Conservation (phyloP, 2,113 vertebrate genomes). For the Ageneiosus marmoratus region DNA sequence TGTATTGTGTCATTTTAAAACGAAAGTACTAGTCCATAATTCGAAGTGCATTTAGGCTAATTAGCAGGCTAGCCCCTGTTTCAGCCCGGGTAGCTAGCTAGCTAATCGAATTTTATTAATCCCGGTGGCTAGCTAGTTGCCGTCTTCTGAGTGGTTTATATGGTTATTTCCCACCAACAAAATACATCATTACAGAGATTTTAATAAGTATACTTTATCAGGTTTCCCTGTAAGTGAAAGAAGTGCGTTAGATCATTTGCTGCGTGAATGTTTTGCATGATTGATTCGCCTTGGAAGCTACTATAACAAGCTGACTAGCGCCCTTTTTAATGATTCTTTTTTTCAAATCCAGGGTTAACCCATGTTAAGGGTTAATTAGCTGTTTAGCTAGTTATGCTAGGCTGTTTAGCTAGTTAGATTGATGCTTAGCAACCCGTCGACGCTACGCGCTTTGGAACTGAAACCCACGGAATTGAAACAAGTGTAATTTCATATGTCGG, state of each 20-base stretch:
- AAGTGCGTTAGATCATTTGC: background rate
- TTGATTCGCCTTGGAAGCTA: background rate
- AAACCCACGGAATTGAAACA: background rate
- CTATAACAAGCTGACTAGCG: background rate
- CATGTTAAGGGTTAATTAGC: background rate
- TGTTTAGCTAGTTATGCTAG: background rate
- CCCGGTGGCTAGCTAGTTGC: background rate
- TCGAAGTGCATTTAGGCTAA: background rate
- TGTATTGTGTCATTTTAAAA: background rate
- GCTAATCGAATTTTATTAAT: slow-evolving; percentile 27
- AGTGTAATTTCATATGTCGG: background rate
- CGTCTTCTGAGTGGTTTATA: too few relatives aligned
- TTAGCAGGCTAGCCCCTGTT: background rate
- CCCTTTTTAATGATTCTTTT: too few relatives aligned
- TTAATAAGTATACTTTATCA: background rate
- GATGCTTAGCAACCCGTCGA: slow-evolving; percentile 9
- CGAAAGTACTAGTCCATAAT: too few relatives aligned
- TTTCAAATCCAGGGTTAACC: background rate
- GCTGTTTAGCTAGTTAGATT: background rate
- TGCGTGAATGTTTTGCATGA: background rate
- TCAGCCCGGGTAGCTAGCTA: background rate
- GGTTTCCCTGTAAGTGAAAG: background rate
- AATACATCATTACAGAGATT: background rate
- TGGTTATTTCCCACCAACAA: too few relatives aligned
- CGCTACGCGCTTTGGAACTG: background rate